These are phyloP conservation scores for Myrmecophaga tridactyla DNA, from an alignment of 2,113 vertebrate genomes.

Conservation along the genomic window DNA sequence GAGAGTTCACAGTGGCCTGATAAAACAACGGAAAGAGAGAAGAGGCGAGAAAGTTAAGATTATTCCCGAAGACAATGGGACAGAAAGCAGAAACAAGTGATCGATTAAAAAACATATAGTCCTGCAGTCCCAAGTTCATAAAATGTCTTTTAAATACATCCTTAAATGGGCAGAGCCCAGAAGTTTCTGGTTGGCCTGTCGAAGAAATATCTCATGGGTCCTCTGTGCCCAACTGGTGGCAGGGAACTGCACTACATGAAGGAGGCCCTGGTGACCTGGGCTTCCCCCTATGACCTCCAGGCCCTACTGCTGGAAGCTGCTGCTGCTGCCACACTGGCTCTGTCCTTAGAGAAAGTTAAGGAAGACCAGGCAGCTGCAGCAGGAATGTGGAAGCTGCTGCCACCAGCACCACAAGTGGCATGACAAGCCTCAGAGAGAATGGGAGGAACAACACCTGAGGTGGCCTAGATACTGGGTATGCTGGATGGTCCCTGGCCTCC, in stretches of 20 bases:
- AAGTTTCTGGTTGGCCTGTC: background rate
- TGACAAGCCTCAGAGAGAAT: background rate
- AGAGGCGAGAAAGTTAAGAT: background rate
- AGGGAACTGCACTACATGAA: background rate
- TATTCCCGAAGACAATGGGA: background rate
- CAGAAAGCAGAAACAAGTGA: background rate
- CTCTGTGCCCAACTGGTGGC: background rate
- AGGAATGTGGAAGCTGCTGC: background rate
- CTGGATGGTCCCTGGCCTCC: background rate
- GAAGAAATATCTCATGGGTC: background rate
- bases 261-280: background rate
- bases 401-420: background rate
- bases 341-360: background rate
- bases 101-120: background rate
- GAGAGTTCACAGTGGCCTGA: background rate
- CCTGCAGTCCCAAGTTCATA: background rate
- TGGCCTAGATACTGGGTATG: rapidly evolving
- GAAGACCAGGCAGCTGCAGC: background rate
- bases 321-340: background rate
- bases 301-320: background rate
- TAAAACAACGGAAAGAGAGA: background rate
- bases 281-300: background rate
- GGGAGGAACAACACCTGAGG: too few relatives aligned
- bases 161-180: background rate
- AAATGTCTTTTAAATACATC: background rate